A percentile compares a stretch with the other conserved stretches of the same genome.
Evolutionary conservation across 2,797 vertebrate genomes (phyloP).

Genomic region (Crax fasciolata): DNA sequence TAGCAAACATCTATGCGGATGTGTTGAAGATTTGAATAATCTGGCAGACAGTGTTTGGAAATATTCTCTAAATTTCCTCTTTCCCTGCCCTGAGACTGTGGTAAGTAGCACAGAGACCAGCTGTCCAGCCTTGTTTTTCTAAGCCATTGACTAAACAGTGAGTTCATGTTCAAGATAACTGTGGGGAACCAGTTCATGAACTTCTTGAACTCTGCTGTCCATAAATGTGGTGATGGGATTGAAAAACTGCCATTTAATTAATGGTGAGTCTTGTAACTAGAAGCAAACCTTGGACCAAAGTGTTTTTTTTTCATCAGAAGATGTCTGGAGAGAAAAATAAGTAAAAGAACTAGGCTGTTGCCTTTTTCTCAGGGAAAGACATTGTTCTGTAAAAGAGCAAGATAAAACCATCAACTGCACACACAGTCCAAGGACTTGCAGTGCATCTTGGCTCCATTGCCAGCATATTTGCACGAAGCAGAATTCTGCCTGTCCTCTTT

Average conservation of each 20-base stretch:
- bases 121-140: slow-evolving; percentile 83
- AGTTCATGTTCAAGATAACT: slow-evolving; percentile 83
- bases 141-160: slow-evolving; percentile 86
- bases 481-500: neutral
- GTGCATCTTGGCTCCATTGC: neutral
- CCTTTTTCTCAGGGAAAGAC: neutral
- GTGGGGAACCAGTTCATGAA: slow-evolving; percentile 85
- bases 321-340: neutral
- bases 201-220: slow-evolving; percentile 81
- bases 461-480: neutral
- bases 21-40: slow-evolving; percentile 37
- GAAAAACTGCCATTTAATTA: slow-evolving; percentile 69
- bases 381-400: neutral
- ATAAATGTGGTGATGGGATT: slow-evolving; percentile 28
- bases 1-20: neutral
- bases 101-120: slow-evolving; percentile 80
- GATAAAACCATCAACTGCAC: neutral
- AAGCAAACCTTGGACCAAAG: neutral
- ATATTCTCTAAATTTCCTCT: slow-evolving; percentile 73
- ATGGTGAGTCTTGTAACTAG: slow-evolving; percentile 13
- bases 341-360: neutral
- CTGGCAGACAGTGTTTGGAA: slow-evolving; percentile 54
- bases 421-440: neutral
- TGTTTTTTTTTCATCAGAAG: neutral
- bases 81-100: slow-evolving; percentile 82